A percentile compares a stretch with the other conserved stretches of the same genome.
These are phyloP conservation scores for Adelges cooleyi DNA, from an alignment of 1,140 invertebrate genomes.

Conservation along the genomic window DNA sequence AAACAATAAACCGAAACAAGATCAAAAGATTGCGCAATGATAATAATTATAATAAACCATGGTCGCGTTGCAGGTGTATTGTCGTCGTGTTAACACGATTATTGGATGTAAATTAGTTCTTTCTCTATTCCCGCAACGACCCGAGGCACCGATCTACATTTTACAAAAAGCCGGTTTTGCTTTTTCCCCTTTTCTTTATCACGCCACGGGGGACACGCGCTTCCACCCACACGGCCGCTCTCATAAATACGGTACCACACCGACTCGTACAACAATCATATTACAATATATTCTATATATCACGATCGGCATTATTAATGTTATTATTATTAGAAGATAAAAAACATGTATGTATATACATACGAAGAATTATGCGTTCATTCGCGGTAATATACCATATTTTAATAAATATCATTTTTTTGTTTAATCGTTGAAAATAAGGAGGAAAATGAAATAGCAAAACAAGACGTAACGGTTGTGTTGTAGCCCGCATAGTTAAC, in stretches of 20 bases:
- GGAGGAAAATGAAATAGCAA: no score
- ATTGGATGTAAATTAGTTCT: slow-evolving; percentile 28
- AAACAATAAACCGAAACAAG: slow-evolving; percentile 2
- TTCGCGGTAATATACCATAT: no score
- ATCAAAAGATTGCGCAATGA: slow-evolving; percentile 26
- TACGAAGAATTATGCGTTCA: no score
- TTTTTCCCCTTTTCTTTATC: neutral
- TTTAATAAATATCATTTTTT: no score
- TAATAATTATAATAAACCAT: slow-evolving; percentile 10
- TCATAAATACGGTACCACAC: neutral
- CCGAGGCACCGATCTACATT: slow-evolving; percentile 20
- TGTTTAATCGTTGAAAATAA: no score
- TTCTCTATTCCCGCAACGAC: neutral
- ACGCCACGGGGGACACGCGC: slow-evolving; percentile 16
- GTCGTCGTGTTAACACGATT: slow-evolving; percentile 28
- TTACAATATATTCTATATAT: no score
- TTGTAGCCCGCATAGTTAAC: no score
- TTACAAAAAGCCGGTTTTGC: neutral
- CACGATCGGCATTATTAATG: no score
- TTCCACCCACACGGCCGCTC: slow-evolving; percentile 2
- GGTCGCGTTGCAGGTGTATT: neutral
- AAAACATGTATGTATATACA: no score
- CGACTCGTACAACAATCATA: no score
- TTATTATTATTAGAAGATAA: no score
- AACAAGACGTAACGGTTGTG: no score